Evolutionary conservation across 2,113 vertebrate species (phyloP), one percentile per base, ranked within the genome.

Genomic region (Colaptes auratus): DNA sequence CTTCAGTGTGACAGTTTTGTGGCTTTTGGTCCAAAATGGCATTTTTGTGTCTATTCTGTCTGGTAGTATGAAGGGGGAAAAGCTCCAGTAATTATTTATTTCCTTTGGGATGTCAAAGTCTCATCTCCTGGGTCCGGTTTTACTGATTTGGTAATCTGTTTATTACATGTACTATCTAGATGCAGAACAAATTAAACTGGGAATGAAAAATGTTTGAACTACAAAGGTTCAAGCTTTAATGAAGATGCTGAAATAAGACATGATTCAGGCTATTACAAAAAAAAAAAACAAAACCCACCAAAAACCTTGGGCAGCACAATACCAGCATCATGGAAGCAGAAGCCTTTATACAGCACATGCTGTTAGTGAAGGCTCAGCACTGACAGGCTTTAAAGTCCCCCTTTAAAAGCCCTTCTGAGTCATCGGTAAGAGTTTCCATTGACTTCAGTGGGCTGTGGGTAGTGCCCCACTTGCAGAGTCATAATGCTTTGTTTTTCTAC

Each of bases 141-240:
- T 88, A 39, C 67, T 83, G 78, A 91, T 93, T 91, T 65, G 66
- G 46, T 92, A 61, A 80, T 89, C 60, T 66, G 55, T 92, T 92
- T 96, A 82, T 92, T 90, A 78, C 53, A 52, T 27, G 89, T 87
- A 60, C 83, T 89, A n/a, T 86, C 72, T 67, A 90, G 89, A 81
- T 27, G 4, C 61, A 69, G 72, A 88, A 36, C 36, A 91, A 92
- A 94, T 91, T 61, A 72, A 88, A 91, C 44, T 44, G 44, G 44
- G 70, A 65, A 82, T 53, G 19, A 89, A 78, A 91, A 91, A 86
- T 35, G 72, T 91, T 20, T 86, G 44, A 95, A 86, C 67, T 92
- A 44, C 19, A 78, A 73, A 81, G 4, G 1, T 83, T 89, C 77
- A 90, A 88, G 72, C 33, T 91, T 75, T 91, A 92, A 88, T 95